phyloP scores from a whole-genome alignment of 2,888 invertebrate genomes.

The Alviniconcha strummeri region DNA sequence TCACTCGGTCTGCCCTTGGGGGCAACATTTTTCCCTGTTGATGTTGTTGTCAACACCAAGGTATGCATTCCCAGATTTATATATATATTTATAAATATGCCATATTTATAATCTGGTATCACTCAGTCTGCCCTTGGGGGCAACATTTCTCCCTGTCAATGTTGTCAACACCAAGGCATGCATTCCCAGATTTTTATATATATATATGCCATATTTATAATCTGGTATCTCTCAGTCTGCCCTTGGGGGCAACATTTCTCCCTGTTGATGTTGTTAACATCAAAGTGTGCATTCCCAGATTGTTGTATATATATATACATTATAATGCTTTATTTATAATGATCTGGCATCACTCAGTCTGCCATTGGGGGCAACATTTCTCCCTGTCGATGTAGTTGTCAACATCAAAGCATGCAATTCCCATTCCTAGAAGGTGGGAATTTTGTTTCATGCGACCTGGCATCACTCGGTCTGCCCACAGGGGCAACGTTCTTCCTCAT shows the following conservation, averaged over 20 bases:
- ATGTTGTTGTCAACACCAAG: slow-evolving; percentile 95
- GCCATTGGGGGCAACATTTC: slow-evolving; percentile 76
- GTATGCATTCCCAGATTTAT: too few species aligned
- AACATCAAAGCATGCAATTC: slow-evolving; percentile 81
- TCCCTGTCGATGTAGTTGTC: slow-evolving; percentile 98
- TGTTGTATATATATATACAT: too few species aligned
- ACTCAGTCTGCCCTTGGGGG: slow-evolving; percentile 56
- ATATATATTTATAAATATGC: too few species aligned
- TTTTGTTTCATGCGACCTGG: neutral
- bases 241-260: slow-evolving; percentile 78
- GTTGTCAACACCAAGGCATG: slow-evolving; percentile 92
- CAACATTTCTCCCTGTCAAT: slow-evolving; percentile 91
- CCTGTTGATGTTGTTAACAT: slow-evolving; percentile 99
- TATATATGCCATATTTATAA: too few species aligned
- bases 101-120: slow-evolving; percentile 42
- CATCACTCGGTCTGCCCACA: slow-evolving; percentile 59
- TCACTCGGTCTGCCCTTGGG: slow-evolving; percentile 59
- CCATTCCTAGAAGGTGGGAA: too few species aligned
- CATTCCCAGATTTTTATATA: too few species aligned
- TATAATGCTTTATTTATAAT: too few species aligned
- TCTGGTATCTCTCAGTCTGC: slow-evolving; percentile 57
- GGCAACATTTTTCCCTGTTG: slow-evolving; percentile 89
- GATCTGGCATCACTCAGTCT: slow-evolving; percentile 58
- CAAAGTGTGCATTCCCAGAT: slow-evolving; percentile 72
- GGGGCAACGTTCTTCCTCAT: slow-evolving; percentile 86